These are phyloP conservation scores for Eristalis arbustorum DNA, from an alignment of 2,888 invertebrate genomes.

Conservation along the genomic window DNA sequence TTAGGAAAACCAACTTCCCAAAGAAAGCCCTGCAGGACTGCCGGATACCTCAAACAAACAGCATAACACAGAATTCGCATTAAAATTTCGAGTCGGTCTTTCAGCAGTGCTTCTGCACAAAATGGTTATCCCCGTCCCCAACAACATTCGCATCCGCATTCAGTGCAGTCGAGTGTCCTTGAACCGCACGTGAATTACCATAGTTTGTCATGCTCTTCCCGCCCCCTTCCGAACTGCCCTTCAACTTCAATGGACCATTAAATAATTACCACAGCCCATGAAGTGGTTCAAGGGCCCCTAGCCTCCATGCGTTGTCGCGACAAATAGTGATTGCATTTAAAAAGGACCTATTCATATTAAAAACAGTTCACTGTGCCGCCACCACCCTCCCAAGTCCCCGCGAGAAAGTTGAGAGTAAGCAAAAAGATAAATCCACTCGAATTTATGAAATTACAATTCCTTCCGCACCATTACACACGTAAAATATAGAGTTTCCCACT, in stretches of 20 bases:
- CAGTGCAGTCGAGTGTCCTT: not conserved
- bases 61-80: not conserved
- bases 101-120: too few relatives aligned
- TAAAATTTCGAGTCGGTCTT: not conserved
- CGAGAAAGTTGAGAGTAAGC: not conserved
- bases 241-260: not conserved
- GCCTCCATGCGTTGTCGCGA: not conserved
- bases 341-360: not conserved
- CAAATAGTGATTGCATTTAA: not conserved
- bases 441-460: constrained; percentile 53
- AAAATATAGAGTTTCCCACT: constrained; percentile 64
- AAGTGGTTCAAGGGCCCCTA: not conserved
- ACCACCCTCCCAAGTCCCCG: not conserved
- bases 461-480: constrained; percentile 64
- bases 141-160: not conserved
- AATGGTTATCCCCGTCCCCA: not conserved
- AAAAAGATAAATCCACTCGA: constrained; percentile 15
- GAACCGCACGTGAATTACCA: not conserved
- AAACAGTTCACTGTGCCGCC: not conserved
- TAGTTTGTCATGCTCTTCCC: not conserved
- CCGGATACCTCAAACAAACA: not conserved
- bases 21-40: not conserved
- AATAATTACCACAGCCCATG: not conserved
- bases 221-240: not conserved
- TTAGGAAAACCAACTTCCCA: too few relatives aligned